Conservation (phyloP, 2,888 invertebrate genomes). For the Masnerella sp. region DNA sequence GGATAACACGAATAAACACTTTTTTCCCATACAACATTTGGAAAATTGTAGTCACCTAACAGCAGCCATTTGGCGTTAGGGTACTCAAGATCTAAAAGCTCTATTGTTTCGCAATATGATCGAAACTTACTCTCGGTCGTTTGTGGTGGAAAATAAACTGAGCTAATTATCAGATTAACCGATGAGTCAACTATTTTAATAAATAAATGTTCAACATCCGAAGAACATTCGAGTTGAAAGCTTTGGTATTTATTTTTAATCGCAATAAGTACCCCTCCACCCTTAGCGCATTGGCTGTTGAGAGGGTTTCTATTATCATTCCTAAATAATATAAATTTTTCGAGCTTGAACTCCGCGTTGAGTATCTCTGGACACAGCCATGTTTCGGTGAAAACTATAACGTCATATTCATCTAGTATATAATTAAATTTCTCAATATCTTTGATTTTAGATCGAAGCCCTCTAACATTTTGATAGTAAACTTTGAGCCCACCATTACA, state of each 20-base stretch:
- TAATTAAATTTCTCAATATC: neutral
- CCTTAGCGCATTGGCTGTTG: neutral
- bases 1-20: neutral
- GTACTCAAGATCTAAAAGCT: neutral
- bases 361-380: conserved; percentile 1
- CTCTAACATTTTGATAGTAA: conserved; percentile 26
- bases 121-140: too few relatives aligned
- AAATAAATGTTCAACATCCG: too few relatives aligned
- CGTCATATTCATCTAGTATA: conserved; percentile 9
- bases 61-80: conserved; percentile 1
- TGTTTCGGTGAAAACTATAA: conserved; percentile 10
- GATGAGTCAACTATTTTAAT: too few relatives aligned
- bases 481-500: neutral
- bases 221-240: too few relatives aligned
- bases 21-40: conserved; percentile 2
- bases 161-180: too few relatives aligned
- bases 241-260: conserved; percentile 8
- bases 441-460: neutral
- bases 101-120: too few relatives aligned
- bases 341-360: neutral
- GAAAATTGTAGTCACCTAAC: conserved; percentile 11
- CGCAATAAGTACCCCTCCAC: conserved; percentile 18
- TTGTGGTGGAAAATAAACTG: too few relatives aligned
- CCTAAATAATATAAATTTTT: conserved; percentile 5
- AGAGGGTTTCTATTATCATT: neutral